Percentiles rank a stretch among this genome's conserved stretches.
Evolutionary conservation across 2,113 vertebrate species (phyloP).

Genomic region (Oncorhynchus tshawytscha): DNA sequence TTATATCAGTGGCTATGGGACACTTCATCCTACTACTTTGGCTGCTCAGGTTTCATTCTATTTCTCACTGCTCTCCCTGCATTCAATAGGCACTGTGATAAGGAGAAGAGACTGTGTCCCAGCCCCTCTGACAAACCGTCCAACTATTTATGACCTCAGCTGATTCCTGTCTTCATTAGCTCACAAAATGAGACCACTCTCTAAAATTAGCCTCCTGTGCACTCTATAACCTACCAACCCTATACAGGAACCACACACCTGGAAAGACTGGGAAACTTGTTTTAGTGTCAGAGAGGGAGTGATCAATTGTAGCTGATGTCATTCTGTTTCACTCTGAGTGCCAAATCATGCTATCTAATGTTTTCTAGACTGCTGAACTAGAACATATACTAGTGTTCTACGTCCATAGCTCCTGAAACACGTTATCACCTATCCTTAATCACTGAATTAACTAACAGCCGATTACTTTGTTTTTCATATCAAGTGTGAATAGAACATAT

Average conservation of each 20-base stretch:
- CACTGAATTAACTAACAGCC: too few species aligned
- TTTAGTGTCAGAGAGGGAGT: too few species aligned
- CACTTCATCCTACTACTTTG: too few species aligned
- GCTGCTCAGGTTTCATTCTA: neutral
- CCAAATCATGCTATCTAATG: conserved; percentile 49
- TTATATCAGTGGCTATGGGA: neutral
- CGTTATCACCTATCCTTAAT: too few species aligned
- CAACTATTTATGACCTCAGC: conserved; percentile 62
- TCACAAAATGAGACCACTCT: conserved; percentile 55
- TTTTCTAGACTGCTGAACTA: neutral
- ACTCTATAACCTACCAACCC: conserved; percentile 42
- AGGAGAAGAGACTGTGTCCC: too few species aligned
- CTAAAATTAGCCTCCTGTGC: conserved; percentile 72
- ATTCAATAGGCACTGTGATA: too few species aligned
- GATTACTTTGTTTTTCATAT: neutral
- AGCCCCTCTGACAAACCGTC: too few species aligned
- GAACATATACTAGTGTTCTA: neutral
- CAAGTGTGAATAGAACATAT: too few species aligned
- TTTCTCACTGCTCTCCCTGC: neutral
- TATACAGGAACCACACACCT: conserved; percentile 14
- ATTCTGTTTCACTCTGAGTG: neutral
- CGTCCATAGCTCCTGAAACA: too few species aligned
- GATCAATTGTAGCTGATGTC: too few species aligned
- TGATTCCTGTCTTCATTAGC: conserved; percentile 70
- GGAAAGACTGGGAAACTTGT: too few species aligned